Evolutionary conservation across 2,113 vertebrate genomes (phyloP).

Genomic region (Calidris pygmaea): DNA sequence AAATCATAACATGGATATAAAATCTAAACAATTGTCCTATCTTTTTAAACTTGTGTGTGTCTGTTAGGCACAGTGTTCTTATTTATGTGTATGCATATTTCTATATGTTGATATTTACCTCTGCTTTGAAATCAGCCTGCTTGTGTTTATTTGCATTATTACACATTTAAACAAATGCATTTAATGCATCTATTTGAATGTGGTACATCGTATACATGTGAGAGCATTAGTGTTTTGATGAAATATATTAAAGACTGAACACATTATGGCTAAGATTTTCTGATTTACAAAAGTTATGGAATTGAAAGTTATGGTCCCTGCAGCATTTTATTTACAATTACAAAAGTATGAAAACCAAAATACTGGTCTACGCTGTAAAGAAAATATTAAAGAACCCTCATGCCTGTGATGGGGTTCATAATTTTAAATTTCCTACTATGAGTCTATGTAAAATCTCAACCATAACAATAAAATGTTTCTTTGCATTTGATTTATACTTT

Average conservation of each 20-base stretch:
- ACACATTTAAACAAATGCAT: constrained; percentile 76
- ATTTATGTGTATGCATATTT: constrained; percentile 57
- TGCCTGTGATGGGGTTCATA: background rate
- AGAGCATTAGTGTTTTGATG: constrained; percentile 52
- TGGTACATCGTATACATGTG: constrained; percentile 43
- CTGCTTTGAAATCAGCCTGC: constrained; percentile 64
- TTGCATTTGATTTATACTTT: constrained; percentile 36
- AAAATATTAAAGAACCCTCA: background rate
- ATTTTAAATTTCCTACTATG: constrained; percentile 68
- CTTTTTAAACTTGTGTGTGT: constrained; percentile 21
- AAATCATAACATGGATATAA: constrained; percentile 39
- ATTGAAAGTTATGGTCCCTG: constrained; percentile 26
- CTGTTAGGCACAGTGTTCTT: constrained; percentile 16
- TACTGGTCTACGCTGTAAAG: background rate
- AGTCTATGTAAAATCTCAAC: constrained; percentile 65
- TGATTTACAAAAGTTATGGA: constrained; percentile 56
- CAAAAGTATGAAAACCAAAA: background rate
- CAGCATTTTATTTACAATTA: background rate
- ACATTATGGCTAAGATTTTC: constrained; percentile 60
- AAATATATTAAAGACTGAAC: constrained; percentile 3
- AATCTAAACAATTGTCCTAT: background rate
- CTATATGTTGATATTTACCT: constrained; percentile 52
- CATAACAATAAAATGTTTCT: constrained; percentile 32
- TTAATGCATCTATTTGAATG: constrained; percentile 74
- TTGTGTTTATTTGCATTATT: constrained; percentile 72